Evolutionary conservation across 2,113 vertebrate species (phyloP), one percentile per base, ranked within the genome.

Genomic region (Pseudorectes ferrugineus): DNA sequence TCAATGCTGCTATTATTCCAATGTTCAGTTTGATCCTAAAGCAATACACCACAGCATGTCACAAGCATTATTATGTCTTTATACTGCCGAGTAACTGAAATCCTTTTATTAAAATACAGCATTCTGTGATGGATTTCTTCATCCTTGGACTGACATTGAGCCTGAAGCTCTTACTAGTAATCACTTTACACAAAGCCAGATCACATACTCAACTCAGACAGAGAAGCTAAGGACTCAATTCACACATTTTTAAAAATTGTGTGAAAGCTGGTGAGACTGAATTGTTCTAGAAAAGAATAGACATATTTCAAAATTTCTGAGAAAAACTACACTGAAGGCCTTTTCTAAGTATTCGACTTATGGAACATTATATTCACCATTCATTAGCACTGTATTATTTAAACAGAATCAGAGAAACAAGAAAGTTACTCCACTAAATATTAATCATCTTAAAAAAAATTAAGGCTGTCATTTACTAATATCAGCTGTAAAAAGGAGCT

Each of bases 31-130:
- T 96, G 86, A 95, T 94, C 91, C 78, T 94, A 93, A 94, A 96
- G 95, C 82, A 94, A 91, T 91, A 90, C 36, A 95, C 95, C 89
- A 90, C 93, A 94, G 89, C 80, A 91, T 93, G 92, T 92, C 94
- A 93, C 81, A 88, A 55, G 77, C 65, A 89, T 82, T 94, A 97
- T 95, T 82, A 92, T 81, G 82, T 80, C 95, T 95, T 96, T 77
- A 58, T 89, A 91, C 61, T 65, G 67, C 49, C 11, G 1, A 93
- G 77, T 89, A 88, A 95, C 90, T 49, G 81, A 96, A 97, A 97
- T 96, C 92, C 93, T 96, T 96, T 96, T 95, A 97, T 94, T 96
- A 96, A 95, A 97, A 95, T 95, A 91, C 35, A 95, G 62, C 65
- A 91, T 91, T 89, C 63, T 91, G 57, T 91, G 95, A 94, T 94